A percentile compares a stretch with the other conserved stretches of the same genome.
Evolutionary conservation across 2,797 vertebrate genomes (phyloP).

Genomic region (Neosilurus hyrtlii): DNA sequence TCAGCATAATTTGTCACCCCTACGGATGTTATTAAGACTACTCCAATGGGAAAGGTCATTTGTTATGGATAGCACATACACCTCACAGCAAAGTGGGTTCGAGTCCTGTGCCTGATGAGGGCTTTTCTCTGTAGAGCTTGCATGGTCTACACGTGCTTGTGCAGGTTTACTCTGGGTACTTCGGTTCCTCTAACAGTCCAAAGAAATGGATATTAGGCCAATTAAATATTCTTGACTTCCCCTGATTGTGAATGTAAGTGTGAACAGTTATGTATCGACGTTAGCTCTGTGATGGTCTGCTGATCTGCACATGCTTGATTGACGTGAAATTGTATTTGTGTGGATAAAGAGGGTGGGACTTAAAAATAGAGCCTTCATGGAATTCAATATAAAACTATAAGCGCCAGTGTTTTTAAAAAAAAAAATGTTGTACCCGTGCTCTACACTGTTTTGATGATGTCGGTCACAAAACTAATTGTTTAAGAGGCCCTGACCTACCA

Average conservation of each 20-base stretch:
- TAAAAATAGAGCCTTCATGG: background rate
- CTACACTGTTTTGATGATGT: background rate
- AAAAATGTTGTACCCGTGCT: background rate
- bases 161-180: no score
- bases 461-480: slow-evolving; percentile 31
- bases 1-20: background rate
- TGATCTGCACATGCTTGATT: no score
- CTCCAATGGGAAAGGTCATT: background rate
- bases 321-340: background rate
- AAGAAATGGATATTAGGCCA: no score
- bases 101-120: no score
- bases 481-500: slow-evolving; percentile 45
- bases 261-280: no score
- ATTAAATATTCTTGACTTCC: no score
- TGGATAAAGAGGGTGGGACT: background rate
- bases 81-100: no score
- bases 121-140: no score
- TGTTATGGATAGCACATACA: background rate
- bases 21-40: background rate
- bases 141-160: no score
- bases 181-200: no score
- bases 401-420: background rate
- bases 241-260: no score
- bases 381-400: background rate
- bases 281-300: no score